Conservation (phyloP, 2,797 vertebrate genomes). For the Gymnopithys bicolor region DNA sequence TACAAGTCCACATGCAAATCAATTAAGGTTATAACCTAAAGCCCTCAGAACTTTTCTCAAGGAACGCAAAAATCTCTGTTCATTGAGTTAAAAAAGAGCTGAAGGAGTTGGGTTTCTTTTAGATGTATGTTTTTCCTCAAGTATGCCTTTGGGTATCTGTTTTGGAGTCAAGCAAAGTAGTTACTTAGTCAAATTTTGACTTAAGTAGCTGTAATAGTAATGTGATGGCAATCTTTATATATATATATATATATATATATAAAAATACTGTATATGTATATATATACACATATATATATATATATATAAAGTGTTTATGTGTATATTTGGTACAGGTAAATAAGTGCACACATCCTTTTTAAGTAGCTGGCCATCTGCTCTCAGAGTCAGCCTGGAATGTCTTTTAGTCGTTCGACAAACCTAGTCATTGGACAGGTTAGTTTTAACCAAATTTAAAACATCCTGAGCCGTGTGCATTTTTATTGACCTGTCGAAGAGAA, state of each 20-base stretch:
- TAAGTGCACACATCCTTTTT: constrained; percentile 67
- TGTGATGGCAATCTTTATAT: constrained; percentile 83
- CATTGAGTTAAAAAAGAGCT: background rate
- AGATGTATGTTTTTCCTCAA: constrained; percentile 29
- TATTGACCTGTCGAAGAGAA: constrained; percentile 58
- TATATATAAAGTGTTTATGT: constrained; percentile 55
- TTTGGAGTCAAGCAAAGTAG: constrained; percentile 67
- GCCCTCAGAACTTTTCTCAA: constrained; percentile 30
- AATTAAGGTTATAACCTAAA: constrained; percentile 53
- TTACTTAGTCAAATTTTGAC: constrained; percentile 71
- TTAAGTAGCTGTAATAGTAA: constrained; percentile 71
- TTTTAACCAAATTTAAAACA: background rate
- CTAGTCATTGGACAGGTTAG: background rate
- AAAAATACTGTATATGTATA: constrained; percentile 46
- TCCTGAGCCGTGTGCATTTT: constrained; percentile 47
- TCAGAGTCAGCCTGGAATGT: constrained; percentile 43
- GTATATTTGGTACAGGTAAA: constrained; percentile 64
- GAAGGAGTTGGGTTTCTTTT: constrained; percentile 1
- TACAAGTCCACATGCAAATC: constrained; percentile 31
- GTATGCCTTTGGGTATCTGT: constrained; percentile 58
- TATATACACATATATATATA: constrained; percentile 59
- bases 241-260: constrained; percentile 73
- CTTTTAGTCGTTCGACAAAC: constrained; percentile 1
- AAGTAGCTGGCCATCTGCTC: constrained; percentile 19
- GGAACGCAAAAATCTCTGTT: constrained; percentile 42